Base-by-base conservation (phyloP, 1,140 invertebrate genomes). In the Maconellicoccus hirsutus region DNA sequence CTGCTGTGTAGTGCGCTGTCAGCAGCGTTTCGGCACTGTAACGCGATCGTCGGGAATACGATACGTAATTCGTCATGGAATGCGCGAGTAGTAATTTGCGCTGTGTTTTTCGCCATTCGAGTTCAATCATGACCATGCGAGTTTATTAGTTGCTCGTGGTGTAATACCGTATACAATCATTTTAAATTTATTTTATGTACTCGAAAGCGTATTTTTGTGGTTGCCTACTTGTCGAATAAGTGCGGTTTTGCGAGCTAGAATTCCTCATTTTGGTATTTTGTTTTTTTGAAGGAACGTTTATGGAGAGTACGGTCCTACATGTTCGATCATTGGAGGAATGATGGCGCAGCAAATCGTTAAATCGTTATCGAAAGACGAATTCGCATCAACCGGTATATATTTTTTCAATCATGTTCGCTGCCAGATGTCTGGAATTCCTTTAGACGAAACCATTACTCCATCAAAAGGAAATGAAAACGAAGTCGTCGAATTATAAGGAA, bases 271-370 rank as follows among this genome's bases (percentile, higher is more conserved):
- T 10, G 3, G 16, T 70, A 8, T 70, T 70, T 22, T 70, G 12
- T 22, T 22, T 21, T 12, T 27, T 27, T 16, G 52, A 23, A 71
- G 70, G n/a, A 66, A 73, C 29, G 21, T 73, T 26, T 61, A 70
- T 74, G 72, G 71, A 42, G 73, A 72, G 69, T 72, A 70, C 59
- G 74, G 63, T 72, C 70, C 75, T 23, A 66, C 72, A 63, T 42
- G 69, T 29, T 70, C 75, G 73, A 76, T 73, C 72, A 73, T 75
- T 73, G 73, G 77, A 71, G 75, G 72, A 69, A 76, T 76, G 75
- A 74, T 76, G 70, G 75, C 76, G 73, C 78, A 77, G 74, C 77
- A 76, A 74, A 76, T 76, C 71, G 76, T 75, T 72, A 78, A 72
- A 75, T 74, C 75, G 4, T 16, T 66, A 22, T 66, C 61, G 2